Evolutionary conservation across 2,113 vertebrate genomes (phyloP), one percentile per base, ranked within the genome.

Genomic region (Noturus placidus): DNA sequence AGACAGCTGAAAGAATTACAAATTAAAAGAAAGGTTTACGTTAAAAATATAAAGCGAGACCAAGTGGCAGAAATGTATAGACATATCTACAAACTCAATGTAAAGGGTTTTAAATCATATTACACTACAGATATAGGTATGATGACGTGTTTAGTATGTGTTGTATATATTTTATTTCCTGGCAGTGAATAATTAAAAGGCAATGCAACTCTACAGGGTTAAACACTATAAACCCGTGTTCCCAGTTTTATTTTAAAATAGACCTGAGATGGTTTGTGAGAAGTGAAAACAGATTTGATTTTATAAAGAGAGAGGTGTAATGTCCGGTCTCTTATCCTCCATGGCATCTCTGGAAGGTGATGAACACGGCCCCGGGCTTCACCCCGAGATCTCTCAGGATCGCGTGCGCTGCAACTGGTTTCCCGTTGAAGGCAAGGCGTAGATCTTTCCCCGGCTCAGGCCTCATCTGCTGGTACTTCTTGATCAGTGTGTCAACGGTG

Each of bases 381-480:
- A 89, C n/a, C 0, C 59, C 22, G 42, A 89, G 86, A 11, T 87
- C 30, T 13, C 20, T 8, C 86, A 89, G 54, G 13, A 25, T 82
- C 67, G 77, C 82, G 19, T 38, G 13, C 8, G 19, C 22, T 35
- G 6, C 6, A 19, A 72, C 82, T 22, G 54, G 82, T 52, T 87
- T 84, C 7, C 88, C 88, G 5, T 84, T 87, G 61, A 33, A 87
- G 72, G 27, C 72, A 6, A 89, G 88, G 22, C 52, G 1, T 33
- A 89, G 81, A 2, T 13, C 14, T 8, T 5, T 11, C 63, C 1
- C 17, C 82, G 42, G 83, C n/a, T 67, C 56, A 1, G 86, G 83
- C 8, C 35, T 46, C 30, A 38, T 30, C 46, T 77, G 22, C 27
- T 46, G 61, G 22, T 56, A 77, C 54, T 38, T 50, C 83, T 83